Base-by-base conservation (phyloP, 2,113 vertebrate genomes). In the Festucalex cinctus region DNA sequence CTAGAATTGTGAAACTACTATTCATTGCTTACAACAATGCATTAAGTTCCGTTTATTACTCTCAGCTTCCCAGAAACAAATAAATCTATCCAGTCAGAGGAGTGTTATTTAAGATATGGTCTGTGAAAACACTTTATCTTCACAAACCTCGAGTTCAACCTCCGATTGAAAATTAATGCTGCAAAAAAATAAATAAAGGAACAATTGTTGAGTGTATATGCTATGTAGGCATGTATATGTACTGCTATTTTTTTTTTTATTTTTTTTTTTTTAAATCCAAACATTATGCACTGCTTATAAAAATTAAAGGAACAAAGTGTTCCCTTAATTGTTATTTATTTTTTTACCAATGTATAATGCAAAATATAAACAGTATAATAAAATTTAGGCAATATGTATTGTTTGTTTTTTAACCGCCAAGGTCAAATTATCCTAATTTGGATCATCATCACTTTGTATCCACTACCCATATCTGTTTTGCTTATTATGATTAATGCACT, bases 1-100 rank as follows among this genome's bases (percentile, higher is more conserved):
- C 48, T 36, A 65, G 39, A 78, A 36, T 9, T 70, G 66, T 63
- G 67, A 74, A 79, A 79, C 24, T 36, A 3, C 66, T 26, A 32
- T 53, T 73, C 44, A 59, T 58, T 12, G 19, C 53, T 36, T 24
- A n/a, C 28, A 62, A 48, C 9, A 43, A 9, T 61, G 46, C 22
- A 39, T 67, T 6, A 54, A 60, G 51, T 66, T 81, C 5, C 41
- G 16, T n/a, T 61, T 60, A 60, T n/a, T 9, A 13, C 19, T n/a
- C 57, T 70, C 9, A 28, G 59, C 64, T 44, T 8, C 54, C 73
- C 58, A 69, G 68, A 73, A 68, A 54, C 8, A 59, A 13, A 22
- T 63, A 39, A 63, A 26, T 10, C 43, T 13, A 68, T 53, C 39
- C 36, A 51, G 46, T 69, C 14, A 49, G 12, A 68, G 63, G 43